Evolutionary conservation across 2,888 invertebrate genomes (phyloP).

Genomic region (Cryptosula pallasiana): DNA sequence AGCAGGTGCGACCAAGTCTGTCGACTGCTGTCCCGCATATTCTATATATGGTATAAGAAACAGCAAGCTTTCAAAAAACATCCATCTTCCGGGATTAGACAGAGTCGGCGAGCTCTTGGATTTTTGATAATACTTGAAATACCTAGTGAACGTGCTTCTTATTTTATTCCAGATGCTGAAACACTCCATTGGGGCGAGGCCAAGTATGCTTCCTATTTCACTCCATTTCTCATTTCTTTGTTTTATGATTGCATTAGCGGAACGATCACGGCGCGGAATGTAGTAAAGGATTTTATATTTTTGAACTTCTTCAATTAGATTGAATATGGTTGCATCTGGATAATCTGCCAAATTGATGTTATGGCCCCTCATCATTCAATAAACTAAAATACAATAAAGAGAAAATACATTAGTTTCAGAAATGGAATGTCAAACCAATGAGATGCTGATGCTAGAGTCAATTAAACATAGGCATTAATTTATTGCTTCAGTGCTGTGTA

Average conservation of each 20-base stretch:
- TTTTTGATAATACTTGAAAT: background rate
- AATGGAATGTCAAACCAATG: no score
- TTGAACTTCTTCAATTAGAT: slow-evolving; percentile 3
- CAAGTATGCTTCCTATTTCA: background rate
- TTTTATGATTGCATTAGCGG: background rate
- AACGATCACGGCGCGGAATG: background rate
- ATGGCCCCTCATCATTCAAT: background rate
- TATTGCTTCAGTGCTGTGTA: no score
- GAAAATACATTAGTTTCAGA: no score
- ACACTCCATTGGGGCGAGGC: background rate
- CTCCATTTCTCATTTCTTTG: background rate
- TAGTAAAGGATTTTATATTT: slow-evolving; percentile 8
- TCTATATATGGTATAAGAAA: slow-evolving; percentile 17
- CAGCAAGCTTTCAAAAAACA: background rate
- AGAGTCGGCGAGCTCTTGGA: background rate
- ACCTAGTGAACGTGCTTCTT: background rate
- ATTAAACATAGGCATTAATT: no score
- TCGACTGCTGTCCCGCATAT: background rate
- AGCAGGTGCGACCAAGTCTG: background rate
- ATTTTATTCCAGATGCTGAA: background rate
- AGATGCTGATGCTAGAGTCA: no score
- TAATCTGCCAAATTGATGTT: background rate
- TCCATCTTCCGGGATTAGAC: background rate
- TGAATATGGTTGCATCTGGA: background rate
- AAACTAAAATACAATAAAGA: background rate